Conservation (phyloP, 2,797 vertebrate genomes). For the Synanceia verrucosa region DNA sequence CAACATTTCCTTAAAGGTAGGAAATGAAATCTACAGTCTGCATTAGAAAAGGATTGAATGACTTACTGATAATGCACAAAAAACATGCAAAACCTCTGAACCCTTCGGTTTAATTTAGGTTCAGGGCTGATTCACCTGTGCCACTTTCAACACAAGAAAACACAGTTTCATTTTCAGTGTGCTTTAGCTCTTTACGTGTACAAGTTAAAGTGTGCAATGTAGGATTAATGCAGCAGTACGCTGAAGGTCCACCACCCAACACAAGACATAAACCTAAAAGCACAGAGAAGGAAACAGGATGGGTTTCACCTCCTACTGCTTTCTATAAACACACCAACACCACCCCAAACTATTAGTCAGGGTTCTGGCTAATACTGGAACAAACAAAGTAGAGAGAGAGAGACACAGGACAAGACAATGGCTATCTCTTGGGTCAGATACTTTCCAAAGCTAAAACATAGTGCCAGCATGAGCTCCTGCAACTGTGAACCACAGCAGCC, state of each 20-base stretch:
- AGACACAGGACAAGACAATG: not conserved
- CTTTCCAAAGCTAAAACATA: conserved; percentile 6
- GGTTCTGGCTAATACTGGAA: conserved; percentile 3
- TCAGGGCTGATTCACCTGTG: too few species aligned
- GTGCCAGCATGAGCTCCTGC: not conserved
- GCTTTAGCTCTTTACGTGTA: not conserved
- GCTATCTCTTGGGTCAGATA: not conserved
- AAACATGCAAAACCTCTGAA: not conserved
- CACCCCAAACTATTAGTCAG: conserved; percentile 25
- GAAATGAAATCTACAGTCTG: not conserved
- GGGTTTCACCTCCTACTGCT: not conserved
- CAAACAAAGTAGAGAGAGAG: not conserved
- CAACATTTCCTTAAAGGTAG: not conserved
- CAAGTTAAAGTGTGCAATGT: not conserved
- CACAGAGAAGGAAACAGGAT: conserved; percentile 1
- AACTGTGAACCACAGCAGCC: conserved; percentile 6
- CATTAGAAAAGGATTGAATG: not conserved
- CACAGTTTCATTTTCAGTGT: not conserved
- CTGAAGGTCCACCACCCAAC: not conserved
- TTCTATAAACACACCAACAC: conserved; percentile 9
- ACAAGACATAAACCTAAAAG: conserved; percentile 12
- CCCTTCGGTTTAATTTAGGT: not conserved
- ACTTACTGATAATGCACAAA: not conserved
- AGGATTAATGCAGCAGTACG: not conserved
- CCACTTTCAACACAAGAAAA: too few species aligned